Evolutionary conservation across 2,113 vertebrate genomes (phyloP).

Genomic region (Emydocephalus ijimae): DNA sequence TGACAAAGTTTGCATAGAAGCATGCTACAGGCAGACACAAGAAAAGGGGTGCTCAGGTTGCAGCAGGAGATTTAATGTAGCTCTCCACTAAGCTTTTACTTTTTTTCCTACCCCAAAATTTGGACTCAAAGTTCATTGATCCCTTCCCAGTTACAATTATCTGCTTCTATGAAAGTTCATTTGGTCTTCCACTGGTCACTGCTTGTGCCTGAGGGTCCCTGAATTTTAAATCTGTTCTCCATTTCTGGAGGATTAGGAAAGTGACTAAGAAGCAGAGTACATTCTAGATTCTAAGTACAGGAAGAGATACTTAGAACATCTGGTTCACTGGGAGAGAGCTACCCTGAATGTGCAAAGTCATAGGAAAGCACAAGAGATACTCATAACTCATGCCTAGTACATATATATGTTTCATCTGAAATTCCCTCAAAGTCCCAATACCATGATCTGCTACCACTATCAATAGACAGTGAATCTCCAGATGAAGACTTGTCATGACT

Average conservation of each 20-base stretch:
- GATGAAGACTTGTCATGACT: not conserved
- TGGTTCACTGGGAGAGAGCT: not conserved
- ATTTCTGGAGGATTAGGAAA: not conserved
- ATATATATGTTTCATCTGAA: not conserved
- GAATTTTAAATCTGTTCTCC: not conserved
- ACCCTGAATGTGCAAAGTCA: not conserved
- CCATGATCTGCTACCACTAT: not conserved
- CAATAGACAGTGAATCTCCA: not conserved
- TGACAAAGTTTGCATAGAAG: not conserved
- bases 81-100: not conserved
- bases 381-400: not conserved
- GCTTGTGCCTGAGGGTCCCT: not conserved
- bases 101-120: not conserved
- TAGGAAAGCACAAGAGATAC: not conserved
- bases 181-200: not conserved
- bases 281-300: not conserved
- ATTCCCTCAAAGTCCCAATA: not conserved
- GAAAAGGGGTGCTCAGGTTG: not conserved
- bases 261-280: not conserved
- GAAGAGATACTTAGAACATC: not conserved
- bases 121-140: not conserved
- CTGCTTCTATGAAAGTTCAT: not conserved
- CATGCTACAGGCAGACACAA: not conserved
- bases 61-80: not conserved
- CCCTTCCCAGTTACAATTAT: not conserved